Evolutionary conservation across 2,888 invertebrate species (phyloP).

Genomic region (Lissonota sp.): DNA sequence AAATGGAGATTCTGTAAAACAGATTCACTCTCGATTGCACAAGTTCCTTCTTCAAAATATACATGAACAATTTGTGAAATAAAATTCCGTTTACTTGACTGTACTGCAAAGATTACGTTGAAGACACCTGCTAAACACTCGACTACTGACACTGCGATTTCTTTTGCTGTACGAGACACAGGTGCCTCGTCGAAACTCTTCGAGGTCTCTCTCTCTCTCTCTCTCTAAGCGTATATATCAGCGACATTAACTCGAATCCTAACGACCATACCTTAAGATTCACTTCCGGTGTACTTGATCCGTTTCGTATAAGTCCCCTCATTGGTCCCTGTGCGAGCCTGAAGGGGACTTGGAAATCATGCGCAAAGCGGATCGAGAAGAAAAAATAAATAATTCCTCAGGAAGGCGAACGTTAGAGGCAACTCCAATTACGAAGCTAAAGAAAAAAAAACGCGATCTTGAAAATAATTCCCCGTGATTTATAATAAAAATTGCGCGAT

Average conservation of each 20-base stretch:
- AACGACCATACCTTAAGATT: constrained; percentile 53
- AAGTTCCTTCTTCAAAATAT: too few species aligned
- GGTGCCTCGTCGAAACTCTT: constrained; percentile 23
- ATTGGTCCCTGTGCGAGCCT: neutral
- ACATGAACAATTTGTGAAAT: too few species aligned
- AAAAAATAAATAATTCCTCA: constrained; percentile 17
- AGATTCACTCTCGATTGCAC: too few species aligned
- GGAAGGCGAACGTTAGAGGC: too few species aligned
- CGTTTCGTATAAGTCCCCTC: constrained; percentile 1
- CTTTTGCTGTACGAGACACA: constrained; percentile 26
- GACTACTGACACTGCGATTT: constrained; percentile 8
- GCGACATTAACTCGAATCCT: constrained; percentile 1
- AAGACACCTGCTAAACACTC: constrained; percentile 44
- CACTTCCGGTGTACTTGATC: constrained; percentile 47
- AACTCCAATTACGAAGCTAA: constrained; percentile 31
- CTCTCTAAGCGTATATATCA: neutral
- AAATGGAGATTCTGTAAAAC: too few species aligned
- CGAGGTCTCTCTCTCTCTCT: too few species aligned
- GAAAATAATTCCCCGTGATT: constrained; percentile 23
- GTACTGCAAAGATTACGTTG: neutral
- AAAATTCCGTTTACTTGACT: too few species aligned
- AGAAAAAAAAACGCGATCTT: constrained; percentile 22
- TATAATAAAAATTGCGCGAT: constrained; percentile 22
- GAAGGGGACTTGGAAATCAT: too few species aligned
- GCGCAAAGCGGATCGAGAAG: constrained; percentile 14